A percentile compares a stretch with the other conserved stretches of the same genome.
Evolutionary conservation across 1,140 invertebrate genomes (phyloP).

Genomic region (Meloidogyne floridensis): DNA sequence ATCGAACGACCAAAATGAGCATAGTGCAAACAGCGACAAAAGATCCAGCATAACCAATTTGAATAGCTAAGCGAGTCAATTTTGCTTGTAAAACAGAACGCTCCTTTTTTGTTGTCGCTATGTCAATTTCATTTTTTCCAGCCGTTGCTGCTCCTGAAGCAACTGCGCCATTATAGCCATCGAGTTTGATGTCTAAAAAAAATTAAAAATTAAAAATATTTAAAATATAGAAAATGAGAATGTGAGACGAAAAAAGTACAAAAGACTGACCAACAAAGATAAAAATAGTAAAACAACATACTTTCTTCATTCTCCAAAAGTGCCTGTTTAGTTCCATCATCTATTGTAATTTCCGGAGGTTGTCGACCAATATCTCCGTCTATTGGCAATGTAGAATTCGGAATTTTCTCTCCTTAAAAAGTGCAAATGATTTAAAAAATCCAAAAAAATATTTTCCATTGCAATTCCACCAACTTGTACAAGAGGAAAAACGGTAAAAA

Average conservation of each 20-base stretch:
- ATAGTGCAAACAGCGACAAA: constrained; percentile 95
- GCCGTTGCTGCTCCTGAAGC: constrained; percentile 19
- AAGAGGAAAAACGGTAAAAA: neutral
- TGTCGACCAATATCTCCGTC: constrained; percentile 26
- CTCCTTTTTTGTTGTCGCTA: constrained; percentile 75
- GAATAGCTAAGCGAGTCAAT: constrained; percentile 94
- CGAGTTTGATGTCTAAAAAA: constrained; percentile 59
- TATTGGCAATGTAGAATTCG: neutral
- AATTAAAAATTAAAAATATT: neutral
- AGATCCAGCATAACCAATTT: constrained; percentile 97
- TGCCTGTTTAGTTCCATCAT: constrained; percentile 59
- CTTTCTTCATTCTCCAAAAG: constrained; percentile 53
- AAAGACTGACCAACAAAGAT: neutral
- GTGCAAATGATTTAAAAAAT: neutral
- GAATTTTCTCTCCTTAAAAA: neutral
- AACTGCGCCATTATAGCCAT: constrained; percentile 58
- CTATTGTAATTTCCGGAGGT: constrained; percentile 52
- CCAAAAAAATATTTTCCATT: neutral
- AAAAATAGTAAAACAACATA: constrained; percentile 32
- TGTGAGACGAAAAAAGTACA: neutral
- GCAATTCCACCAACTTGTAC: constrained; percentile 5
- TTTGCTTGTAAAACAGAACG: constrained; percentile 98
- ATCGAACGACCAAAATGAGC: constrained; percentile 89
- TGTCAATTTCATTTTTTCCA: constrained; percentile 64
- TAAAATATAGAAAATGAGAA: neutral